Percentiles rank a stretch among this genome's conserved stretches.
phyloP scores from a whole-genome alignment of 2,797 vertebrate genomes.

The Picus viridis region DNA sequence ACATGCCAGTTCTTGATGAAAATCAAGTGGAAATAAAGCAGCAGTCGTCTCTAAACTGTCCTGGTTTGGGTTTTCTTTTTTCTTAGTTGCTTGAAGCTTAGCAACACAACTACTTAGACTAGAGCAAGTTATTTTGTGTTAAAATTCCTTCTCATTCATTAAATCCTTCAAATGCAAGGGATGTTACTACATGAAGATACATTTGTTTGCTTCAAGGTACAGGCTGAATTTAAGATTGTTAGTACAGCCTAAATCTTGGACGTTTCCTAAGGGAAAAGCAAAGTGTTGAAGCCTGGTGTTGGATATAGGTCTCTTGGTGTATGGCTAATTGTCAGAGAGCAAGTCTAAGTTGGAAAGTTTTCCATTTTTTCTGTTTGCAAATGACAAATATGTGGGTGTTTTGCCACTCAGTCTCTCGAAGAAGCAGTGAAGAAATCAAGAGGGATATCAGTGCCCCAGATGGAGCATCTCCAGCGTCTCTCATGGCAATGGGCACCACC shows the following conservation, averaged over 20 bases:
- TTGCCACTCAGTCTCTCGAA: constrained; percentile 84
- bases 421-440: constrained; percentile 94
- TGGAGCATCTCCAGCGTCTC: constrained; percentile 85
- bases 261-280: background rate
- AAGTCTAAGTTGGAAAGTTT: background rate
- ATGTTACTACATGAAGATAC: background rate
- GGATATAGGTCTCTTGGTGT: background rate
- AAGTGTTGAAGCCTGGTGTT: background rate
- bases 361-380: background rate
- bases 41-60: background rate
- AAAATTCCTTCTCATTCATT: background rate
- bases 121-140: background rate
- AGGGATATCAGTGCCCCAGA: constrained; percentile 88
- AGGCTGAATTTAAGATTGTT: background rate
- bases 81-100: background rate
- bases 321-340: background rate
- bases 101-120: background rate
- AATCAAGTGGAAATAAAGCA: constrained; percentile 15
- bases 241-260: background rate
- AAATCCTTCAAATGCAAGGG: background rate
- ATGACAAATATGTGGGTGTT: background rate
- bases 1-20: background rate
- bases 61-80: background rate
- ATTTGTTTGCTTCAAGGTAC: background rate
- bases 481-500: constrained; percentile 89